Evolutionary conservation across 2,797 vertebrate genomes (phyloP).

Genomic region (Coreius guichenoti): DNA sequence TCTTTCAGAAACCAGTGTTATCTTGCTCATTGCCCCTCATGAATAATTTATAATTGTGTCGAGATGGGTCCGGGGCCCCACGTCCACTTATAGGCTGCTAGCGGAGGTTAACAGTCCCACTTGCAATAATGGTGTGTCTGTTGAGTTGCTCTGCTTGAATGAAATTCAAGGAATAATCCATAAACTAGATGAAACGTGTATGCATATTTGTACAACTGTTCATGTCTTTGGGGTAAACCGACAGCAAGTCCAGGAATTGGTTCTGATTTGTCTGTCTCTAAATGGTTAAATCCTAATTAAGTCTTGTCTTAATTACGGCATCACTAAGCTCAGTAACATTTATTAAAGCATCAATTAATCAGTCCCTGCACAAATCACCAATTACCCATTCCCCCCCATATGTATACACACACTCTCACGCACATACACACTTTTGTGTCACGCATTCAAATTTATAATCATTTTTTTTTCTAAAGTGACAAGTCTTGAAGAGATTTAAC

Average conservation of each 20-base stretch:
- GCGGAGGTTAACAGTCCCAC: slow-evolving; percentile 29
- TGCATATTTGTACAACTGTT: neutral
- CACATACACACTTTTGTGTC: too few species aligned
- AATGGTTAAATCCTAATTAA: slow-evolving; percentile 10
- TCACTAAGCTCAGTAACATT: neutral
- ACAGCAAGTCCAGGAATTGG: neutral
- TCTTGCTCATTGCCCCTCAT: slow-evolving; percentile 25
- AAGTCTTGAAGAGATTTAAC: slow-evolving; percentile 9
- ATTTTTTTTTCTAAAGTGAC: neutral
- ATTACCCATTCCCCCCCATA: neutral
- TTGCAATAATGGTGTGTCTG: slow-evolving; percentile 25
- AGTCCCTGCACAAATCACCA: slow-evolving; percentile 4
- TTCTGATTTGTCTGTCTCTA: neutral
- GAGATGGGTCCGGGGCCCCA: neutral
- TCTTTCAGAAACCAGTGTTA: slow-evolving; percentile 23
- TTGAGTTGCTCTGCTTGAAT: neutral
- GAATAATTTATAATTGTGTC: slow-evolving; percentile 44
- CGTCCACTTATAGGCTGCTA: slow-evolving; percentile 28
- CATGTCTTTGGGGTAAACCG: slow-evolving; percentile 1
- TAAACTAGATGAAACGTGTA: neutral
- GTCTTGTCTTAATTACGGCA: neutral
- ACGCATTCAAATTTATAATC: neutral
- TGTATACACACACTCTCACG: neutral
- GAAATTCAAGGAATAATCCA: neutral
- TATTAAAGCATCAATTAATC: neutral